These are phyloP conservation scores for Nebria salina DNA, from an alignment of 2,888 invertebrate species.

Conservation along the genomic window DNA sequence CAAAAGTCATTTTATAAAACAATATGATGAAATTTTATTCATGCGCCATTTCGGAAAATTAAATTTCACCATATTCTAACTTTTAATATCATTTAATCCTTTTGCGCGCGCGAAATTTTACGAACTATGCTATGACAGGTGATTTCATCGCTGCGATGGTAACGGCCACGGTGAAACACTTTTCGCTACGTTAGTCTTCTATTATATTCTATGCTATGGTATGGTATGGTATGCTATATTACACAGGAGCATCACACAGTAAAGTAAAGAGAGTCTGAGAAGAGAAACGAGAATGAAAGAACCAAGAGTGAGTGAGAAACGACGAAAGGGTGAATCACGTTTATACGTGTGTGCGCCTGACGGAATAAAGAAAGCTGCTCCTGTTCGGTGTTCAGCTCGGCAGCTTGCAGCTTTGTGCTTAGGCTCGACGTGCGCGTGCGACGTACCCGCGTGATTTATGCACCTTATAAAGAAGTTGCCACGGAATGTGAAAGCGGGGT, in stretches of 20 bases:
- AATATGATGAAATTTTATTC: background rate
- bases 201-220: no score
- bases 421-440: constrained; percentile 8
- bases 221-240: background rate
- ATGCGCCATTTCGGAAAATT: background rate
- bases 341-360: constrained; percentile 4
- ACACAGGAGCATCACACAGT: background rate
- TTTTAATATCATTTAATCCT: background rate
- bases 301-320: background rate
- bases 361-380: constrained; percentile 16
- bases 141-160: background rate
- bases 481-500: constrained; percentile 58
- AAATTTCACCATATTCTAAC: background rate
- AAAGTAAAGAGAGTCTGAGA: background rate
- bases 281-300: background rate
- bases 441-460: constrained; percentile 59
- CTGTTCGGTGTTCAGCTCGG: background rate
- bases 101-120: background rate
- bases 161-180: background rate
- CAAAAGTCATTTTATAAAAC: background rate
- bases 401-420: constrained; percentile 5
- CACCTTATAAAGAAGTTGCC: constrained; percentile 61
- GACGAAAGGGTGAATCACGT: constrained; percentile 6
- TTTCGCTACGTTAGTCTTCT: background rate
- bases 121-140: background rate